Conservation (phyloP, 2,113 vertebrate species). For the Dipodomys stephensi region DNA sequence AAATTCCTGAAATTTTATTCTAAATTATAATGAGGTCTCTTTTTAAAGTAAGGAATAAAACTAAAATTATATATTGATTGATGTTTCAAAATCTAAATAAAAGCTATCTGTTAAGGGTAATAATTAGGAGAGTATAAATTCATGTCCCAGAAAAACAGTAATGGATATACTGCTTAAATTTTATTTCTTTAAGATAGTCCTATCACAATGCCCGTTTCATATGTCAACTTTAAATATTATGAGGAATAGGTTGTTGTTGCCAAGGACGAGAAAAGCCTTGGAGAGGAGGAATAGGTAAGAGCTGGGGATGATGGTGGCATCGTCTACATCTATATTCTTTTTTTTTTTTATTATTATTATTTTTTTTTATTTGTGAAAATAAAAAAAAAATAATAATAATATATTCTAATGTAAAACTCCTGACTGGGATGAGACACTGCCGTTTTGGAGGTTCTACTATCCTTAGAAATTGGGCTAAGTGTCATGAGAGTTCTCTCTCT, state of each 20-base stretch:
- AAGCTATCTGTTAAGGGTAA: background rate
- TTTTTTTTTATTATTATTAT: too few relatives aligned
- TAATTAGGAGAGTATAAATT: background rate
- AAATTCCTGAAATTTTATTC: slow-evolving; percentile 10
- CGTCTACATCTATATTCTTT: background rate
- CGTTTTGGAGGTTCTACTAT: background rate
- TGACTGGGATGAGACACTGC: background rate
- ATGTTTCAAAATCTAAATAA: background rate
- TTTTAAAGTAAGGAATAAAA: background rate
- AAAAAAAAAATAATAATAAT: too few relatives aligned
- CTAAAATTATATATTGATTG: background rate
- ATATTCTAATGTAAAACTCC: background rate
- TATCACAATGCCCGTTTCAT: background rate
- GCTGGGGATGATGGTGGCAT: background rate
- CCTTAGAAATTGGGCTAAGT: background rate
- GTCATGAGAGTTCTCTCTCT: background rate
- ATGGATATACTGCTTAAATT: background rate
- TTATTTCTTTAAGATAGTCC: background rate
- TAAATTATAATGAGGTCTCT: background rate
- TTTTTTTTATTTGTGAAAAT: too few relatives aligned
- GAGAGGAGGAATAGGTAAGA: background rate
- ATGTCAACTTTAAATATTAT: background rate
- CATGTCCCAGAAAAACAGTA: background rate
- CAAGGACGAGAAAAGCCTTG: background rate
- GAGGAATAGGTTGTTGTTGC: background rate